Evolutionary conservation across 2,113 vertebrate genomes (phyloP), one percentile per base, ranked within the genome.

Genomic region (Phylloscopus trochiloides): DNA sequence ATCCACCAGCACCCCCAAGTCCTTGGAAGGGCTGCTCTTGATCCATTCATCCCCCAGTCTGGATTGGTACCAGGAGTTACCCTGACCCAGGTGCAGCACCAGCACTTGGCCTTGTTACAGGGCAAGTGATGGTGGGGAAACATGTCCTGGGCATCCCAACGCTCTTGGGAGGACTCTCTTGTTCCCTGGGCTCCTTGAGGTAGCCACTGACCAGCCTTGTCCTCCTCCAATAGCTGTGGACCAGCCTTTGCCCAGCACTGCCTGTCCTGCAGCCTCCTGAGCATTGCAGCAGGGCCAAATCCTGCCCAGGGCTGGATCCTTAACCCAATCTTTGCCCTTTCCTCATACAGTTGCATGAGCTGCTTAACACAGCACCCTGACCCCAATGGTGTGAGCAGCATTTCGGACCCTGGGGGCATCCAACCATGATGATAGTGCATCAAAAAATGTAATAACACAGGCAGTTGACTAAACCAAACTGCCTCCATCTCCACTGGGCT

Each of bases 391-490:
- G 1, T 7, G 24, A 55, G 38, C 4, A 0, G 26, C 2, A 2
- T 62, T 74, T 78, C 0, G 0, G 38, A 42, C 20, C 12, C 36
- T 0, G 0, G 1, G 5, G 34, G 7, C 21, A 18, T 50, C 48
- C 57, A 43, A 5, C 4, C 10, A 3, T 9, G 18, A 17, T 38
- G 34, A 51, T 54, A 81, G 42, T 19, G 12, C 36, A 10, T n/a
- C 3, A 26, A 40, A 32, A 48, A 76, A 8, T 17, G 7, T 24
- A 54, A 3, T 59, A 47, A n/a, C 24, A 6, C 3, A 2, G 29
- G 19, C 17, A 28, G 38, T 6, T 78, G 70, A 12, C 36, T 47
- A 31, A 94, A 77, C 11, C 17, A 3, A 34, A 10, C 17, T 14
- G 21, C 24, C 20, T 54, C 11, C 14, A 2, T 62, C 3, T 2